phyloP scores from a whole-genome alignment of 2,888 invertebrate species.

The Pegoplata infirma region DNA sequence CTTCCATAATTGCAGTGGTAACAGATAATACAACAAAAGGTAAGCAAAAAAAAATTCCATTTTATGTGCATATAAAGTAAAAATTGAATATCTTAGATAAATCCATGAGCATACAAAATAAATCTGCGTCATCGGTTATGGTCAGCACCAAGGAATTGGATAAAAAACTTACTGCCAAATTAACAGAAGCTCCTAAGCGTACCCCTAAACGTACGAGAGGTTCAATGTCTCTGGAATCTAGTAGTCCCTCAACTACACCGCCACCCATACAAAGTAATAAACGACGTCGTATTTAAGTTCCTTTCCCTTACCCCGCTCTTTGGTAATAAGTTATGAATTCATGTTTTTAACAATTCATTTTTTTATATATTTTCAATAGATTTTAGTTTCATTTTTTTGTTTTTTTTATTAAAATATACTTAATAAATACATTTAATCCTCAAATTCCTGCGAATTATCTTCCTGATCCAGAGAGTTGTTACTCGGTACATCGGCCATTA shows the following conservation, averaged over 20 bases:
- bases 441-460: slow-evolving; percentile 67
- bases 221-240: slow-evolving; percentile 77
- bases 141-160: slow-evolving; percentile 72
- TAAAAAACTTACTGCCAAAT: slow-evolving; percentile 73
- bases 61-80: background rate
- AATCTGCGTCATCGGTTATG: slow-evolving; percentile 14
- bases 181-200: slow-evolving; percentile 74
- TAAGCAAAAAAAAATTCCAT: slow-evolving; percentile 11
- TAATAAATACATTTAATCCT: slow-evolving; percentile 65
- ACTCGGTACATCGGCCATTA: slow-evolving; percentile 18
- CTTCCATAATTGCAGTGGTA: slow-evolving; percentile 64
- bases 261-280: slow-evolving; percentile 74
- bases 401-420: slow-evolving; percentile 30
- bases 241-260: slow-evolving; percentile 77
- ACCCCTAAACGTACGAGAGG: slow-evolving; percentile 77
- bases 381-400: slow-evolving; percentile 43
- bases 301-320: background rate
- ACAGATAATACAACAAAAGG: slow-evolving; percentile 70
- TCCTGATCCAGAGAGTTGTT: slow-evolving; percentile 47
- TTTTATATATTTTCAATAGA: slow-evolving; percentile 27
- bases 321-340: background rate
- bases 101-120: slow-evolving; percentile 46
- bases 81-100: slow-evolving; percentile 64
- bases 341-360: slow-evolving; percentile 14
- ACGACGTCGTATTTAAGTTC: slow-evolving; percentile 75